Percentiles rank a stretch among this genome's conserved stretches.
These are phyloP conservation scores for Volucella zonaria DNA, from an alignment of 2,888 invertebrate species.

Conservation along the genomic window DNA sequence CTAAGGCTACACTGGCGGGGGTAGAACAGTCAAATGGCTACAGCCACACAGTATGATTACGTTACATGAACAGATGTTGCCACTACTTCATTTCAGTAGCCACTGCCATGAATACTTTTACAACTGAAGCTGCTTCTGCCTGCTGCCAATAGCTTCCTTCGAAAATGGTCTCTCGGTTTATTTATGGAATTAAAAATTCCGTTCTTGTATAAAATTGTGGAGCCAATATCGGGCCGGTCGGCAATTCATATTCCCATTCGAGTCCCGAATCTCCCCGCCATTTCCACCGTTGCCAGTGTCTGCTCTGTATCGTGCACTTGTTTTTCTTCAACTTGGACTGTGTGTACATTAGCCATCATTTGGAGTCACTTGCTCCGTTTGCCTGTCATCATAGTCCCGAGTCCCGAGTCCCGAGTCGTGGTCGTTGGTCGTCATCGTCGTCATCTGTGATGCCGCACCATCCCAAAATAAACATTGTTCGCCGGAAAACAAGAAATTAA, in stretches of 20 bases:
- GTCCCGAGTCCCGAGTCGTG: too few species aligned
- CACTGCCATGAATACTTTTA: too few species aligned
- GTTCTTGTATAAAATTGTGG: slow-evolving; percentile 50
- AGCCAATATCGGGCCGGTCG: slow-evolving; percentile 37
- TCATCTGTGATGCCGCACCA: slow-evolving; percentile 18
- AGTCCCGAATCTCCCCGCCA: background rate
- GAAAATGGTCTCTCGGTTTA: slow-evolving; percentile 43
- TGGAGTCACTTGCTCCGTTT: slow-evolving; percentile 61
- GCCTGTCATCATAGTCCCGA: slow-evolving; percentile 25
- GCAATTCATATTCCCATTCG: background rate
- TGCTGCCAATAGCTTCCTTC: slow-evolving; percentile 4
- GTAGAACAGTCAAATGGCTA: background rate
- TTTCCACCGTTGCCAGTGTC: background rate
- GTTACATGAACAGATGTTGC: slow-evolving; percentile 38
- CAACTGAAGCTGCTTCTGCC: too few species aligned
- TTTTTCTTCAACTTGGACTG: background rate
- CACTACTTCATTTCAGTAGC: background rate
- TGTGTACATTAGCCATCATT: slow-evolving; percentile 34
- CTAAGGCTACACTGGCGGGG: too few species aligned
- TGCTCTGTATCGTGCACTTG: background rate
- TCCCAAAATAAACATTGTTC: slow-evolving; percentile 47
- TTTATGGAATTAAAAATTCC: slow-evolving; percentile 66
- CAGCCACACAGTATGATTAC: background rate
- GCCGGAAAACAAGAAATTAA: background rate
- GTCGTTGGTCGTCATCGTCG: slow-evolving; percentile 7